Evolutionary conservation across 1,140 invertebrate species (phyloP).

Genomic region (honey bee (Apis mellifera)): Amel_HAv3.1 CM009934.2:4464501-4465000

Average conservation of each 20-base stretch:
- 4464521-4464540: too few relatives aligned
- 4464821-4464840: not conserved
- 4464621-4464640: too few relatives aligned
- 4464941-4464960: constrained; percentile 43
- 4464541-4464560: too few relatives aligned
- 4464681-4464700: not conserved
- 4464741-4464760: not conserved
- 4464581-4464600: too few relatives aligned
- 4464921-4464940: constrained; percentile 50
- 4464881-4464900: constrained; percentile 67
- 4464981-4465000: constrained; percentile 53
- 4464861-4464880: constrained; percentile 65
- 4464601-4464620: too few relatives aligned
- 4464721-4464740: not conserved
- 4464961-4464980: constrained; percentile 63
- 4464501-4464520: too few relatives aligned
- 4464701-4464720: too few relatives aligned
- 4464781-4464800: not conserved
- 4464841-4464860: constrained; percentile 33
- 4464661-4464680: too few relatives aligned
- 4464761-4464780: not conserved
- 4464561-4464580: too few relatives aligned
- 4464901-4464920: constrained; percentile 66
- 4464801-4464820: not conserved
- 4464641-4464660: too few relatives aligned